Conservation (phyloP, 2,113 vertebrate species). For the Myrmecophaga tridactyla region DNA sequence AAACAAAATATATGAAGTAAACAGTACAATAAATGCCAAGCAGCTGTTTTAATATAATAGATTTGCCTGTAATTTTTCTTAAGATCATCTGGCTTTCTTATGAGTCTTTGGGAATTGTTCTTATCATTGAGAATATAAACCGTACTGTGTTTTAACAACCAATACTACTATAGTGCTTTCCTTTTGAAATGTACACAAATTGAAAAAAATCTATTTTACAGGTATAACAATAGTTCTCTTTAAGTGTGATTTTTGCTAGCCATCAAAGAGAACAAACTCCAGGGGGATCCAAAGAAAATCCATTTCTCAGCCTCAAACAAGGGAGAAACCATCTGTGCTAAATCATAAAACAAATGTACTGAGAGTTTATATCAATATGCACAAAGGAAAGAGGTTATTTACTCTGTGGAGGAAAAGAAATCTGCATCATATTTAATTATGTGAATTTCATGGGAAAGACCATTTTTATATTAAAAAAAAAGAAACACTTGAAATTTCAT, state of each 20-base stretch:
- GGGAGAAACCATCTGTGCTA: constrained; percentile 79
- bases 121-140: constrained; percentile 55
- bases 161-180: not conserved
- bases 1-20: constrained; percentile 46
- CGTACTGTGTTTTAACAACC: constrained; percentile 45
- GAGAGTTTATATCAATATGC: constrained; percentile 83
- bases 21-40: constrained; percentile 33
- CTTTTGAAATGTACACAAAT: constrained; percentile 57
- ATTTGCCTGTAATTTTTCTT: constrained; percentile 44
- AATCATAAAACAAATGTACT: constrained; percentile 82
- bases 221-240: constrained; percentile 4
- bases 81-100: constrained; percentile 40
- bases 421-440: constrained; percentile 81
- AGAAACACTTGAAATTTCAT: constrained; percentile 56
- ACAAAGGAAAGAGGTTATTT: constrained; percentile 82
- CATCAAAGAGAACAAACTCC: constrained; percentile 55
- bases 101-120: constrained; percentile 48
- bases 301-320: constrained; percentile 75
- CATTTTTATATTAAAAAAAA: constrained; percentile 64
- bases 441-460: constrained; percentile 76
- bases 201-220: constrained; percentile 48
- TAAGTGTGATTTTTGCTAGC: constrained; percentile 32
- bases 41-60: constrained; percentile 38
- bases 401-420: constrained; percentile 78
- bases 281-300: constrained; percentile 69